Base-by-base conservation (phyloP, 2,888 invertebrate species). In the Eilema sororculum region DNA sequence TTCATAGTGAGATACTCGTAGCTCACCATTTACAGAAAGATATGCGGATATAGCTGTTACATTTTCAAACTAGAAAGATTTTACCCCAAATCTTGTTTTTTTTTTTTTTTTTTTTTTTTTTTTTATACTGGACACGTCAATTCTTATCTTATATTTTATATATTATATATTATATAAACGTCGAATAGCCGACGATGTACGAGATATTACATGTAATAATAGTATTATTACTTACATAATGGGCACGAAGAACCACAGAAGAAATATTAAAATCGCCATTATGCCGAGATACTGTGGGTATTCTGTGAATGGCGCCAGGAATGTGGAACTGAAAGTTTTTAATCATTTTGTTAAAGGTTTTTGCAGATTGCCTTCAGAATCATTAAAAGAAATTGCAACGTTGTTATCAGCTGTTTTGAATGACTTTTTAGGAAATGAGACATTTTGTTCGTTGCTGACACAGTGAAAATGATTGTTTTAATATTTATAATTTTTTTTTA, bases 271-370 rank as follows among this genome's bases (percentile, higher is more conserved):
- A 77, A 96, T 96, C 64, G 96, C 94, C 91, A 96, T 96, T 84
- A 96, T 96, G 77, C 96, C 96, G 84, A 96, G 96, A 96, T 96
- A 97, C 87, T 96, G 96, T 8, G 96, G 96, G 81, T 96, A 96
- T 75, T 95, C 95, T 75, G 96, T 95, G 75, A 96, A 96, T 76
- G 96, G 95, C 84, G 96, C 95, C 82, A 97, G 88, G 89, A 97
- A 95, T 73, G 96, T 96, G 76, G 94, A 88, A 81, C 96, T 96
- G 93, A 81, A 95, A 93, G 78, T 78, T 65, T 73, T 69, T 70
- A 77, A 73, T 41, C 10, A 28, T 41, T 25, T 41, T 52, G 25
- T 63, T 59, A 37, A 52, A 57, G 24, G 52, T 61, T 28, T 56
- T 33, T 46, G 33, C 28, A 46, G 28, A 67, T 67, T 57, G n/a